Evolutionary conservation across 2,797 vertebrate species (phyloP).

Genomic region (Nasua narica): DNA sequence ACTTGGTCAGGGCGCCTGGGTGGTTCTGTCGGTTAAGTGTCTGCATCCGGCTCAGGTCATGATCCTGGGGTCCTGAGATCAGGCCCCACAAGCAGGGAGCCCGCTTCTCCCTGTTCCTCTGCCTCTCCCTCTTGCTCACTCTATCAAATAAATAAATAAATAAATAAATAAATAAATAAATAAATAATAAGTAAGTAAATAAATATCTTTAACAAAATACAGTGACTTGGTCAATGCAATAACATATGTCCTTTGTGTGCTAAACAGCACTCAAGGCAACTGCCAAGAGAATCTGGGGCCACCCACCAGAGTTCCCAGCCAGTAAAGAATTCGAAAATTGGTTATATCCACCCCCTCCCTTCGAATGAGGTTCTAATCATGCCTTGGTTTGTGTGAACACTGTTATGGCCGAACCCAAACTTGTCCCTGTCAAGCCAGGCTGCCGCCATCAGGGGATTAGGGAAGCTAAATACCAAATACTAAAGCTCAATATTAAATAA

Average conservation of each 20-base stretch:
- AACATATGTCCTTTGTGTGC: neutral
- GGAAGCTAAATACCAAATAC: neutral
- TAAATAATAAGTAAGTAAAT: no score
- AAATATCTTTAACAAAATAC: neutral
- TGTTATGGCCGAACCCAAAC: neutral
- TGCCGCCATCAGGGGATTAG: neutral
- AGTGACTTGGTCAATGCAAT: neutral
- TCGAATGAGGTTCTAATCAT: neutral
- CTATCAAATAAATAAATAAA: no score
- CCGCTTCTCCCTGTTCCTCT: no score
- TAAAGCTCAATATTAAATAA: neutral
- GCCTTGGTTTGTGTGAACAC: neutral
- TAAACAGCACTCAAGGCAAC: neutral
- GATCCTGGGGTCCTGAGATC: no score
- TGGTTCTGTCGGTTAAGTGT: no score
- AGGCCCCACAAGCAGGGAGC: no score
- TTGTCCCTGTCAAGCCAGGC: neutral
- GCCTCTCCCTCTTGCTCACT: no score
- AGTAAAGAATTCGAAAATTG: neutral
- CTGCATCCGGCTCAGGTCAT: no score
- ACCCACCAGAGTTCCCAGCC: neutral
- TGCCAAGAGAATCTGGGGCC: neutral
- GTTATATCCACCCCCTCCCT: neutral
- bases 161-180: no score
- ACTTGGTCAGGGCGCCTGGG: no score